Conservation (phyloP, 2,888 invertebrate genomes). For the Actias luna region DNA sequence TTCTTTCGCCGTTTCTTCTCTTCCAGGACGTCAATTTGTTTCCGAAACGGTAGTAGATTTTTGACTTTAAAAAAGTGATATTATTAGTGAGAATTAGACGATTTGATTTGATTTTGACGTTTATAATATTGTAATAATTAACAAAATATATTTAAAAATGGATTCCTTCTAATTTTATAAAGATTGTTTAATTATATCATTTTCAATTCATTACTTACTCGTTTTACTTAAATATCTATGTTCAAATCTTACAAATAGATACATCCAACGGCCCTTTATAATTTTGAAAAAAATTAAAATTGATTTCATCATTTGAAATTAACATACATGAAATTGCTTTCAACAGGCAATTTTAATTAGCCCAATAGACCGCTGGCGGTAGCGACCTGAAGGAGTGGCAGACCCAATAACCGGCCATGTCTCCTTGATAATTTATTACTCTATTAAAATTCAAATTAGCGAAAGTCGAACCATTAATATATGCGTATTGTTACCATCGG, state of each 20-base stretch:
- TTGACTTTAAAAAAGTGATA: no score
- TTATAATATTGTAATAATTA: no score
- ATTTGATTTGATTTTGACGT: no score
- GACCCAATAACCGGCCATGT: slow-evolving; percentile 44
- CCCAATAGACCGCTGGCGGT: slow-evolving; percentile 44
- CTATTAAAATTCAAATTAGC: slow-evolving; percentile 63
- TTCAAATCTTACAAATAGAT: not conserved
- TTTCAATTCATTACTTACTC: not conserved
- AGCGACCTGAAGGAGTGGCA: slow-evolving; percentile 49
- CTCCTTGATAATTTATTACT: slow-evolving; percentile 44
- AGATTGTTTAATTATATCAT: no score
- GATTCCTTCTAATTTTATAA: not conserved
- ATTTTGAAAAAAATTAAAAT: not conserved
- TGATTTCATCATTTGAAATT: slow-evolving; percentile 39
- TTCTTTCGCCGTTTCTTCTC: no score
- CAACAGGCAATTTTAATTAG: slow-evolving; percentile 56
- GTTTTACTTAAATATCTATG: not conserved
- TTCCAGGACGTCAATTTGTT: no score
- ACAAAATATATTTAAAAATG: not conserved
- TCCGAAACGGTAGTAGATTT: no score
- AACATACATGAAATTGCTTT: slow-evolving; percentile 52
- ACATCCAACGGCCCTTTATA: not conserved
- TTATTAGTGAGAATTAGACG: no score
- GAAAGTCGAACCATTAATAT: slow-evolving; percentile 41
- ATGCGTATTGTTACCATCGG: slow-evolving; percentile 25